Percentiles rank a stretch among this genome's conserved stretches.
Evolutionary conservation across 1,140 invertebrate species (phyloP).

Genomic region (Bombus huntii): DNA sequence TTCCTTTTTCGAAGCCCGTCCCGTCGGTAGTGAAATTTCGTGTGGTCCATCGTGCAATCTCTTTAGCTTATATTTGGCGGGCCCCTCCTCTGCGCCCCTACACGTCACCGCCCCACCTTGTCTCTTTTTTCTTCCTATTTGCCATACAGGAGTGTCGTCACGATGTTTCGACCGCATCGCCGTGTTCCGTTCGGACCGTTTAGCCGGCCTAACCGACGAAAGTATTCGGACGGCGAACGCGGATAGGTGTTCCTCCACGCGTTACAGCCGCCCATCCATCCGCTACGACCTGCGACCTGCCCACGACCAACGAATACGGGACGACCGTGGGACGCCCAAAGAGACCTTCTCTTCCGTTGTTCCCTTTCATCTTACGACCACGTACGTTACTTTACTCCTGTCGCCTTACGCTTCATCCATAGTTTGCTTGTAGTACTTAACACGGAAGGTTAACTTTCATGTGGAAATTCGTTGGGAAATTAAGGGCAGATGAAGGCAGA

Average conservation of each 20-base stretch:
- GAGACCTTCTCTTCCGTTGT: constrained; percentile 34
- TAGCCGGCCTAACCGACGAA: constrained; percentile 21
- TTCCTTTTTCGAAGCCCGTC: constrained; percentile 67
- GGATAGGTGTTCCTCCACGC: constrained; percentile 36
- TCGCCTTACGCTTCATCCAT: neutral
- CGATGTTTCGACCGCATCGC: constrained; percentile 18
- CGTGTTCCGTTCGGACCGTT: neutral
- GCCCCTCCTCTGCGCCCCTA: constrained; percentile 71
- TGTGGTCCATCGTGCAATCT: constrained; percentile 81
- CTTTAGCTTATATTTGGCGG: constrained; percentile 81
- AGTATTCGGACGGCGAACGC: constrained; percentile 32
- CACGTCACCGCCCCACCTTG: constrained; percentile 67
- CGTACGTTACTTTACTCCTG: neutral
- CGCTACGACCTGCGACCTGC: constrained; percentile 66
- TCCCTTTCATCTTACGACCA: constrained; percentile 21
- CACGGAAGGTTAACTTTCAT: neutral
- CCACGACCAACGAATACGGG: constrained; percentile 50
- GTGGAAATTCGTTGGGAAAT: neutral
- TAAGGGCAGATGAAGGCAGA: neutral
- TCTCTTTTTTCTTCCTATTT: constrained; percentile 76
- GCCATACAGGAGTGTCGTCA: constrained; percentile 68
- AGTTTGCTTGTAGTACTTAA: neutral
- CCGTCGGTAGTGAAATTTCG: constrained; percentile 78
- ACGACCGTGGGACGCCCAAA: neutral
- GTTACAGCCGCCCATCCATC: constrained; percentile 30